Evolutionary conservation across 2,888 invertebrate genomes (phyloP), one percentile per base, ranked within the genome.

Genomic region (Therioaphis trifolii): DNA sequence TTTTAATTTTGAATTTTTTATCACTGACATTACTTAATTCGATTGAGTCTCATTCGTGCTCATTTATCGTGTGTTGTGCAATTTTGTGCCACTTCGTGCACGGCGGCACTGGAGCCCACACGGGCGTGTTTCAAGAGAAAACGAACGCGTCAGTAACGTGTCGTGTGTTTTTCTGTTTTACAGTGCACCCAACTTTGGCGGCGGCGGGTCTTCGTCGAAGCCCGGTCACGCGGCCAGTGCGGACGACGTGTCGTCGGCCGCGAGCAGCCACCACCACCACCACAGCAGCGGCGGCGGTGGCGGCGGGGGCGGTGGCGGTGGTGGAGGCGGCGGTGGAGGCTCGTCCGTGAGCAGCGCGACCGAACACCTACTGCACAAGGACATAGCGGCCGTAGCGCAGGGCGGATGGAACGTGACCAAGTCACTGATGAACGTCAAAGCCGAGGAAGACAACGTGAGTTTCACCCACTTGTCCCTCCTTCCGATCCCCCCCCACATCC

Each of bases 401-500:
- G 88, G 90, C 93, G 69, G 92, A 93, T 89, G 93, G 93, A 82
- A 82, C 27, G 82, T 82, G 46, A 82, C 82, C 90, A 93, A 94
- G 88, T 93, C 93, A 87, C 91, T 93, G 86, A 93, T 93, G 87
- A 93, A 93, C 91, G 94, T 93, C 90, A 94, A 94, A 90, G 91
- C 89, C 86, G 89, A 90, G 86, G 90, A 94, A 88, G 94, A 94
- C 90, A 94, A 94, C 88, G 93, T 94, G 91, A 92, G 92, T 91
- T 86, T 94, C 94, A 21, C 55, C 35, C 35, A 3, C 35, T 35
- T 35, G n/a, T 35, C 35, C 35, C 35, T 7, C 35, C 35, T 7
- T 35, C 35, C 3, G 7, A 35, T n/a, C n/a, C 35, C 35, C 35
- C 7, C 7, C 4, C 35, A 35, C 35, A n/a, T 35, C 35, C 7